A percentile compares a stretch with the other conserved stretches of the same genome.
Conservation (phyloP, 2,888 invertebrate species). For the Lottia scabra region DNA sequence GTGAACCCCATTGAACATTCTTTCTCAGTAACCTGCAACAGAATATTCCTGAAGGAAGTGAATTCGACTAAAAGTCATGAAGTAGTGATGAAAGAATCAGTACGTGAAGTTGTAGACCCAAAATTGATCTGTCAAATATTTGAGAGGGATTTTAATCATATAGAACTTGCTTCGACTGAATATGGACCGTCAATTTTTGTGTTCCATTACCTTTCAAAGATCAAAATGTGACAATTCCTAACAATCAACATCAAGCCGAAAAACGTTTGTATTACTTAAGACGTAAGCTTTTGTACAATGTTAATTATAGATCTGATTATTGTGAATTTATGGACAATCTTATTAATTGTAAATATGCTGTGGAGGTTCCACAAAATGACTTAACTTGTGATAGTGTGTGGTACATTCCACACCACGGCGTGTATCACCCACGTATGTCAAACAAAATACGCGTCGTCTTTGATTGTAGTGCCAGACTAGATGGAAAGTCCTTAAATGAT, state of each 20-base stretch:
- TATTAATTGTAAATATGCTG: conserved; percentile 1
- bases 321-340: conserved; percentile 11
- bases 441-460: conserved; percentile 10
- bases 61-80: neutral
- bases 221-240: neutral
- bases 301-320: conserved; percentile 13
- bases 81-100: neutral
- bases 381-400: neutral
- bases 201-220: neutral
- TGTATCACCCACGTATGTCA: conserved; percentile 21
- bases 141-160: neutral
- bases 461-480: conserved; percentile 13
- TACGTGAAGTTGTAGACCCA: neutral
- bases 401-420: conserved; percentile 10
- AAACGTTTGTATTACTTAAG: neutral
- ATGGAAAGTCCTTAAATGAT: conserved; percentile 12
- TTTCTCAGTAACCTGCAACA: neutral
- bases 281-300: conserved; percentile 3
- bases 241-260: neutral
- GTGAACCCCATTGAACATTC: neutral
- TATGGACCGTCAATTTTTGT: neutral
- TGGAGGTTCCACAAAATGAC: neutral
- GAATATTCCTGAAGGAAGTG: neutral
- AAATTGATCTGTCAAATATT: neutral
- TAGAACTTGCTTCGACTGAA: neutral